Evolutionary conservation across 2,113 vertebrate genomes (phyloP).

Genomic region (Mus spicilegus): DNA sequence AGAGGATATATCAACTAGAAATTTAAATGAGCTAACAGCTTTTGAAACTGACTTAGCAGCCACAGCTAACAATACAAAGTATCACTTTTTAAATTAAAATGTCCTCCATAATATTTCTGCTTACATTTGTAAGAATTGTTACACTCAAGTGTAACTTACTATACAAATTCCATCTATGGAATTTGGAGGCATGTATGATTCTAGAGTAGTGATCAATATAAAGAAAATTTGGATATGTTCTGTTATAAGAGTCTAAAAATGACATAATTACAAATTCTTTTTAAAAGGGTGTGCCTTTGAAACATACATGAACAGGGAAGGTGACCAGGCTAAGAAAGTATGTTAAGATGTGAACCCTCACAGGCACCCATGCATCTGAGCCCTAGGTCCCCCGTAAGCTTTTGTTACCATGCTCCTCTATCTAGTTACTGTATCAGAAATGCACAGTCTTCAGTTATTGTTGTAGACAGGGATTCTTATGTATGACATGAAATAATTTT

Average conservation of each 20-base stretch:
- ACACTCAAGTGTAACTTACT: neutral
- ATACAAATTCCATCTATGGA: neutral
- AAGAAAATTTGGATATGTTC: conserved; percentile 1
- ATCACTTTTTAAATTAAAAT: neutral
- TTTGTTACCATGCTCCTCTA: neutral
- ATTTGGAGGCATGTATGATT: conserved; percentile 26
- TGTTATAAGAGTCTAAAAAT: neutral
- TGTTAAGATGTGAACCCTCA: neutral
- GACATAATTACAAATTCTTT: neutral
- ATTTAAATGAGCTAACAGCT: neutral
- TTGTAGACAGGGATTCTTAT: conserved; percentile 84
- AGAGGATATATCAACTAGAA: neutral
- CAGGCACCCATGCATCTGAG: neutral
- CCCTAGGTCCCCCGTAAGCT: accelerated
- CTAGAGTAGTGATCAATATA: neutral
- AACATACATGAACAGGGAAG: neutral
- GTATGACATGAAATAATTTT: conserved; percentile 81
- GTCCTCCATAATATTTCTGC: neutral
- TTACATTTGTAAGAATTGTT: neutral
- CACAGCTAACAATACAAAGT: neutral
- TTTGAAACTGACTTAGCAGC: conserved; percentile 15
- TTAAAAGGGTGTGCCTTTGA: neutral
- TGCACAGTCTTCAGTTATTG: conserved; percentile 86
- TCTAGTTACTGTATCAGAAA: conserved; percentile 87
- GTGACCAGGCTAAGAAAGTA: neutral